These are phyloP conservation scores for Halcyon senegalensis DNA, from an alignment of 2,113 vertebrate species.

Conservation along the genomic window DNA sequence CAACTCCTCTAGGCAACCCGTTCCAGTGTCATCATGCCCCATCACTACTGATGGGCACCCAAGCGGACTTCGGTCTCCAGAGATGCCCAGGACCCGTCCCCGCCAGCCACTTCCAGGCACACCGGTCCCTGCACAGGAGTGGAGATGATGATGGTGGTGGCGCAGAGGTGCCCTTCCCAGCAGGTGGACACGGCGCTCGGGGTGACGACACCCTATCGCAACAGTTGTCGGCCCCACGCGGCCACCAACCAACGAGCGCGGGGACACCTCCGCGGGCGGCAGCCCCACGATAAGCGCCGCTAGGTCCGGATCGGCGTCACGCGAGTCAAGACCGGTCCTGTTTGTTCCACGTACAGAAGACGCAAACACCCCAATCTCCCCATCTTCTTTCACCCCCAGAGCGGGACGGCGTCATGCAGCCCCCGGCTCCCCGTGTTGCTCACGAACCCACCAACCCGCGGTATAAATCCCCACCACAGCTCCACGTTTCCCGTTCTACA, in stretches of 20 bases:
- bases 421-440: fast-evolving
- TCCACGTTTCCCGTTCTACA: no score
- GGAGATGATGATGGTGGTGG: background rate
- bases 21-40: background rate
- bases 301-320: no score
- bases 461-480: background rate
- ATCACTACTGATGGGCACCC: fast-evolving
- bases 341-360: fast-evolving
- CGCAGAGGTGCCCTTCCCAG: background rate
- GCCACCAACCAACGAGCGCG: background rate
- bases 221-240: background rate
- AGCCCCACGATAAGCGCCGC: background rate
- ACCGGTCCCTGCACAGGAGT: background rate
- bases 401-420: background rate
- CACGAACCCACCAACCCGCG: background rate
- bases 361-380: background rate
- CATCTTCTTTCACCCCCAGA: background rate
- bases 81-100: no score
- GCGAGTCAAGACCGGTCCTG: no score
- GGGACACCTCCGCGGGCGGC: background rate
- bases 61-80: background rate
- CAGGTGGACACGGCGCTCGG: background rate
- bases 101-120: no score
- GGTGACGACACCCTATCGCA: background rate
- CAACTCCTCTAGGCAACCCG: no score